Percentiles rank a stretch among this genome's conserved stretches.
These are phyloP conservation scores for Ophraella communa DNA, from an alignment of 2,888 invertebrate species.

Conservation along the genomic window DNA sequence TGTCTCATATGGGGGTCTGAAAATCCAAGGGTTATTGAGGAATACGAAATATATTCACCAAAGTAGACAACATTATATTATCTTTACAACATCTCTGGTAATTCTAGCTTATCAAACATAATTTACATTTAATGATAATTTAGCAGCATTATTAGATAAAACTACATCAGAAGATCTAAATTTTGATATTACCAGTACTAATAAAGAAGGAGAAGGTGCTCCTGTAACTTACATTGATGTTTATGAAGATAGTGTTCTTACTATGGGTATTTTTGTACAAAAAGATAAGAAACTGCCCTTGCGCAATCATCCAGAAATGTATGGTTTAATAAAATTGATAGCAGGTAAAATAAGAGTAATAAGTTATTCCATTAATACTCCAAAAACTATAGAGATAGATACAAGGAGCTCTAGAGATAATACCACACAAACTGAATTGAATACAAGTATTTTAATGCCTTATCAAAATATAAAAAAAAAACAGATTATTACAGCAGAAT, in stretches of 20 bases:
- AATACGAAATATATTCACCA: no score
- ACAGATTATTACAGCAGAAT: conserved; percentile 48
- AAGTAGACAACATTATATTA: no score
- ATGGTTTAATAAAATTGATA: conserved; percentile 83
- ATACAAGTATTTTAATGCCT: conserved; percentile 13
- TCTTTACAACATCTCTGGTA: no score
- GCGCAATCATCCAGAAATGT: conserved; percentile 93
- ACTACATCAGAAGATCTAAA: conserved; percentile 74
- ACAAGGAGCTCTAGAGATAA: conserved; percentile 41
- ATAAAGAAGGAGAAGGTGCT: conserved; percentile 66
- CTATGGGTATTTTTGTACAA: conserved; percentile 79
- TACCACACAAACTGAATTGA: conserved; percentile 43
- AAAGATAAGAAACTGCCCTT: conserved; percentile 83
- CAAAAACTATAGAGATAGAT: conserved; percentile 50
- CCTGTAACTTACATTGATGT: conserved; percentile 88
- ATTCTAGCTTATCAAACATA: no score
- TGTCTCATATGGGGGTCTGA: no score
- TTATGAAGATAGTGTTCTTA: conserved; percentile 75
- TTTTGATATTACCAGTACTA: conserved; percentile 64
- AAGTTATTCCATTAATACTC: conserved; percentile 61
- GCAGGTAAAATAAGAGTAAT: conserved; percentile 71
- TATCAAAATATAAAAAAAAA: conserved; percentile 16
- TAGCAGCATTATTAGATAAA: conserved; percentile 71
- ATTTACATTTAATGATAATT: no score
- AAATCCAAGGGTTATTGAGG: no score